Percentiles rank a stretch among this genome's conserved stretches.
Evolutionary conservation across 2,888 invertebrate species (phyloP).

Genomic region (Scaeva pyrastri): DNA sequence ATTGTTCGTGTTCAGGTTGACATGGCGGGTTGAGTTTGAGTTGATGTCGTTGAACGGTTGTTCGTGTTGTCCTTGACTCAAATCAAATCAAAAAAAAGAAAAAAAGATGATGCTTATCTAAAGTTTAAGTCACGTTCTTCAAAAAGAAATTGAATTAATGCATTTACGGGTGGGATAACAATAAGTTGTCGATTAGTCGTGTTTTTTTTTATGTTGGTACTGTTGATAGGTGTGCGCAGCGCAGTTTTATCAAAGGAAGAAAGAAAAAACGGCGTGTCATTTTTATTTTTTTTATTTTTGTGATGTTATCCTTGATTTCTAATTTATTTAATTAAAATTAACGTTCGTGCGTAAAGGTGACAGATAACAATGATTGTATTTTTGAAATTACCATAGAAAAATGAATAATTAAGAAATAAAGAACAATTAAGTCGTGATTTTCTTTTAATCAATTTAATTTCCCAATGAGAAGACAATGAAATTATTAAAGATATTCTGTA

Average conservation of each 20-base stretch:
- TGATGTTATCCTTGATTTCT: conserved; percentile 30
- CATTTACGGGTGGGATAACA: conserved; percentile 47
- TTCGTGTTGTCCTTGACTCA: conserved; percentile 14
- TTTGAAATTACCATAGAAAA: conserved; percentile 5
- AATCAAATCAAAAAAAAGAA: background rate
- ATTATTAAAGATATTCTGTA: no score
- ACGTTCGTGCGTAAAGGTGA: conserved; percentile 50
- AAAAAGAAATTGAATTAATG: conserved; percentile 49
- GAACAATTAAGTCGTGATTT: conserved; percentile 27
- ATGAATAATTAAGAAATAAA: background rate
- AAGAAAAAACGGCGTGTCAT: no score
- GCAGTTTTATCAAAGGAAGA: conserved; percentile 7
- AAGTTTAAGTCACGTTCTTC: conserved; percentile 52
- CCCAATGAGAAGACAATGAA: conserved; percentile 4
- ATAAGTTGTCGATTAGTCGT: conserved; percentile 30
- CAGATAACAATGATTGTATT: conserved; percentile 12
- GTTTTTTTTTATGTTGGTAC: background rate
- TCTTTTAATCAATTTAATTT: conserved; percentile 31
- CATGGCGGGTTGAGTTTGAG: background rate
- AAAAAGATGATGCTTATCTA: conserved; percentile 17
- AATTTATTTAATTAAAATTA: conserved; percentile 64
- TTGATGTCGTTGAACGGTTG: background rate
- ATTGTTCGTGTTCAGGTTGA: no score
- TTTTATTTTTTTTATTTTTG: background rate
- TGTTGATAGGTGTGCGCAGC: no score